Evolutionary conservation across 2,113 vertebrate species (phyloP), one percentile per base, ranked within the genome.

Genomic region (Hassar affinis): DNA sequence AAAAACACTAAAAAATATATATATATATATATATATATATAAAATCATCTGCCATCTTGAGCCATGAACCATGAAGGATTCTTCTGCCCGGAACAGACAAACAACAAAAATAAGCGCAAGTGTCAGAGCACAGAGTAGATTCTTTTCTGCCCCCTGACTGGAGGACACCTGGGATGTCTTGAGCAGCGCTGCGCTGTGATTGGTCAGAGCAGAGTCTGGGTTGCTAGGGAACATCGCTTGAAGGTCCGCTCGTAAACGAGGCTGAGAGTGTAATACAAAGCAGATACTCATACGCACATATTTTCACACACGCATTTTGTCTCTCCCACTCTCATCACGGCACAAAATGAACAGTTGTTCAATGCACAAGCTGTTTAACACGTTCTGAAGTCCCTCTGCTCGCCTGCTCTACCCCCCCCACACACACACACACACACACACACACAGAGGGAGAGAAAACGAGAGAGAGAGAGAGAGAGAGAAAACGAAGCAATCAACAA

Each of bases 241-340:
- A 79, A 42, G 61, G 71, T 61, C 38, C 71, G 64, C 45, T 61
- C 27, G 30, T 59, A 20, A 61, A 61, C 62, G 14, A 61, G 77
- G 30, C 25, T 51, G 51, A n/a, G 52, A 79, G 64, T 79, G 66
- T 30, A 64, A 61, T 76, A 64, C 68, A 81, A 47, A 69, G 62
- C 68, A 57, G 59, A 76, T 35, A 79, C 42, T 71, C 66, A 75
- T 54, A 71, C 25, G 15, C 45, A 1, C 52, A 61, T 45, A 47
- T 69, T n/a, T 14, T 14, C 74, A 83, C 49, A 78, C 49, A 81
- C 52, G 27, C 72, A 72, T 25, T 61, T 72, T 54, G 68, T 22
- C 75, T 52, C 82, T 71, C 64, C 82, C 62, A 84, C 83, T 62
- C 72, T 54, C n/a, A 11, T 74, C 86, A 90, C 88, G 85, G 86